Percentiles rank a stretch among this genome's conserved stretches.
Conservation (phyloP, 2,113 vertebrate genomes). For the Addax nasomaculatus region DNA sequence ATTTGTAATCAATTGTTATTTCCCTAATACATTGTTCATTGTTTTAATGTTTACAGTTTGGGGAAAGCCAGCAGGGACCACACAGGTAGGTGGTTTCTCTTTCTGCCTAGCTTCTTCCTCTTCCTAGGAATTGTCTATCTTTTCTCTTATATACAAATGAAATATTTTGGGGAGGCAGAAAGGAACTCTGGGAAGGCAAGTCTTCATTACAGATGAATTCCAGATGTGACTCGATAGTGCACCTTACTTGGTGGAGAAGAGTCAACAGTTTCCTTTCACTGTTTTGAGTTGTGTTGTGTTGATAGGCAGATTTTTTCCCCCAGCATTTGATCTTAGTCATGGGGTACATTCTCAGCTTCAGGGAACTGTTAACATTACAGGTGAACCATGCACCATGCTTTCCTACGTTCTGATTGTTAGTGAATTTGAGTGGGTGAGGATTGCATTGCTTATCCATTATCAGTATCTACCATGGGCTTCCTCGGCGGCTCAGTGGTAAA, state of each 20-base stretch:
- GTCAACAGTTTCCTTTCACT: neutral
- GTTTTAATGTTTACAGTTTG: neutral
- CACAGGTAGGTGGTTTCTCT: neutral
- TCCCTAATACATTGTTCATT: neutral
- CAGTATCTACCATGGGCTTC: neutral
- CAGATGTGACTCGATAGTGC: neutral
- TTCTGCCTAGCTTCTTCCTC: neutral
- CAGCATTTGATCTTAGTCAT: neutral
- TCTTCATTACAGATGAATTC: neutral
- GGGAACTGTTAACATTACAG: neutral
- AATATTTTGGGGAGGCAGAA: neutral
- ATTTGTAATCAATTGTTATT: neutral
- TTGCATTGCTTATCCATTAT: neutral
- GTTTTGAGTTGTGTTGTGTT: slow-evolving; percentile 3
- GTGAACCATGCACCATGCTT: neutral
- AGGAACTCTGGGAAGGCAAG: slow-evolving; percentile 5
- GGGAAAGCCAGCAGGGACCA: neutral
- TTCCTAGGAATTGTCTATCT: neutral
- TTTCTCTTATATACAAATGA: slow-evolving; percentile 25
- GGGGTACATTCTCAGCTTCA: neutral
- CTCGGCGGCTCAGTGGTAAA: neutral
- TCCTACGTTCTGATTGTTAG: neutral
- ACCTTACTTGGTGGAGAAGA: neutral
- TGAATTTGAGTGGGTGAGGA: neutral
- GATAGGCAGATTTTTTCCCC: neutral